Conservation (phyloP, 2,113 vertebrate species). For the Cololabis saira region DNA sequence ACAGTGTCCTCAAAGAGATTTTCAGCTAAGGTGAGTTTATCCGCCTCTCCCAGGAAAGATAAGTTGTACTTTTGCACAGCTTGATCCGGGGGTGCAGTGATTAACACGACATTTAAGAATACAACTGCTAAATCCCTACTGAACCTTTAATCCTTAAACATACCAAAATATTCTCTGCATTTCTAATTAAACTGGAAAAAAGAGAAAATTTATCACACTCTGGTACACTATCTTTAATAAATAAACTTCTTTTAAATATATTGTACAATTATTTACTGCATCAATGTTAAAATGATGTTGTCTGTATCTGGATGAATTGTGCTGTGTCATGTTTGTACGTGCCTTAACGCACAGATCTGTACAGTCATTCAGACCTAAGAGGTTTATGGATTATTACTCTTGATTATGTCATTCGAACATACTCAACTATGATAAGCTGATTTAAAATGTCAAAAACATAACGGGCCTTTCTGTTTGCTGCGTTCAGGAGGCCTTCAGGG, state of each 20-base stretch:
- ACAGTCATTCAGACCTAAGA: neutral
- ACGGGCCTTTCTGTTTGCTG: neutral
- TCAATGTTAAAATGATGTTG: too few relatives aligned
- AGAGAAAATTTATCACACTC: too few relatives aligned
- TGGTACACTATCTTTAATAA: too few relatives aligned
- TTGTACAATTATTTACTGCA: too few relatives aligned
- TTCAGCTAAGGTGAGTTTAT: conserved; percentile 92
- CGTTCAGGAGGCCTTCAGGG: conserved; percentile 89
- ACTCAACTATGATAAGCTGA: neutral
- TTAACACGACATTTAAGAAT: neutral
- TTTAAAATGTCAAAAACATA: neutral
- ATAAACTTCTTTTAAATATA: too few relatives aligned
- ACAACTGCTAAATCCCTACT: neutral
- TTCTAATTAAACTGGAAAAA: too few relatives aligned
- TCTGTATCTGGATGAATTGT: neutral
- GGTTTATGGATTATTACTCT: neutral
- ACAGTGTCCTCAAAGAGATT: conserved; percentile 96
- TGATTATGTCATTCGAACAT: neutral
- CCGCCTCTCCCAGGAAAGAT: neutral
- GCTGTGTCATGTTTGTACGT: neutral
- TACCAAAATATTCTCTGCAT: too few relatives aligned
- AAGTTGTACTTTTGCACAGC: neutral
- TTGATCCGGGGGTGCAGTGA: neutral
- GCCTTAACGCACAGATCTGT: too few relatives aligned
- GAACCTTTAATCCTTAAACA: too few relatives aligned